Evolutionary conservation across 2,797 vertebrate species (phyloP), one percentile per base, ranked within the genome.

Genomic region (Leucoraja ocellata): DNA sequence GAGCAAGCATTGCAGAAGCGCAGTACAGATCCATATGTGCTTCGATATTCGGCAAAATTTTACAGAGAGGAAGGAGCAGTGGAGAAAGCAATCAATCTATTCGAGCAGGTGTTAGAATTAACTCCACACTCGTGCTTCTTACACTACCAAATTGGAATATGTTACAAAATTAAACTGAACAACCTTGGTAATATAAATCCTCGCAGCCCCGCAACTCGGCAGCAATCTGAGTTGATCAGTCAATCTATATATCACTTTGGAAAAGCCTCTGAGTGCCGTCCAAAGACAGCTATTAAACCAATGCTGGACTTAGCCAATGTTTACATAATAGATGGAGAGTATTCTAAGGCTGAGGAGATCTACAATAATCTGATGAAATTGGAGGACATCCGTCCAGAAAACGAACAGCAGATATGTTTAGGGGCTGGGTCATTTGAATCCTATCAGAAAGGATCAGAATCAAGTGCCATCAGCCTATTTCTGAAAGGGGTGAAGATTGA

Each of bases 81-180:
- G 28, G 83, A 95, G 18, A 95, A 94, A 93, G 95, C 97, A 36
- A n/a, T 96, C 6, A 0, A 76, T 9, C 90, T 96, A 93, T 94
- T 98, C 83, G 76, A 95, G 77, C 95, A 94, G 93, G 95, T 96
- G 1, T 93, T 97, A 32, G 18, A 84, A 21, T 25, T 93, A 18
- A 95, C 94, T 0, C 95, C 96, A 7, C 94, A 93, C 0, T 95
- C 96, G n/a, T 7, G 39, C 14, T 95, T 96, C 94, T 92, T 97
- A 86, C 96, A 97, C 93, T 96, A 97, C 93, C 97, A 98, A 54
- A 81, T 97, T 93, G 97, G 96, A 32, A 81, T 97, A 93, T 96
- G 96, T 94, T 97, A 97, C 93, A 95, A 39, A 94, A 0, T 0
- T 16, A 95, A 96, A 93, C 94, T 39, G 39, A 39, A 39, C 39